Evolutionary conservation across 1,140 invertebrate species (phyloP), one percentile per base, ranked within the genome.

Genomic region (Helicoverpa zea): DNA sequence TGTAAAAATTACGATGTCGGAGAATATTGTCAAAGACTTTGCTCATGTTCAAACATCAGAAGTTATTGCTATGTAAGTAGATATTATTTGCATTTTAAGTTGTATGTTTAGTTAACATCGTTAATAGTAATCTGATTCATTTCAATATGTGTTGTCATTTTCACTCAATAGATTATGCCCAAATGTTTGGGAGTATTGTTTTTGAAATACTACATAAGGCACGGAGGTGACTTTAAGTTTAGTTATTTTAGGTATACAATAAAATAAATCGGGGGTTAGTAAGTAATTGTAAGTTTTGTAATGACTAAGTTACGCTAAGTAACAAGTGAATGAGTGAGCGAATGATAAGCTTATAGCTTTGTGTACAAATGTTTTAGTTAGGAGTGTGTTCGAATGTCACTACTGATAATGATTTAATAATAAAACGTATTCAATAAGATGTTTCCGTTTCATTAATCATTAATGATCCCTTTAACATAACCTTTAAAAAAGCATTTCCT

Each of bases 301-400:
- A 68, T 68, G 76, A 79, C 64, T 79, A 79, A 79, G 76, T 79
- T 66, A 79, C 63, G 47, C 35, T 59, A 7, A 61, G 73, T 75
- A 75, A 75, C 73, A 12, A 49, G n/a, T 43, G 63, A 43, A 52
- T 68, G 76, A 18, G 76, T 14, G 76, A 68, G 76, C 63, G 73
- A 61, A 51, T 75, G 73, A 49, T 63, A n/a, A 75, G 73, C 73
- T 75, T 59, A 75, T 70, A 75, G 76, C 76, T 79, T 79, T 16
- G 7, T 79, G 76, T 79, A 79, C 76, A 79, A 79, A 79, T 56
- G 76, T 29, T 61, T 52, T 79, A 68, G 76, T 54, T 76, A 76
- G 47, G 61, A 56, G 30, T 43, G 76, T 79, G 76, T 75, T 61
- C 47, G 35, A 68, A 68, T 68, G 76, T 78, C 75, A 79, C 52